Percentiles rank a stretch among this genome's conserved stretches.
Evolutionary conservation across 2,113 vertebrate species (phyloP).

Genomic region (Aegithalos caudatus): DNA sequence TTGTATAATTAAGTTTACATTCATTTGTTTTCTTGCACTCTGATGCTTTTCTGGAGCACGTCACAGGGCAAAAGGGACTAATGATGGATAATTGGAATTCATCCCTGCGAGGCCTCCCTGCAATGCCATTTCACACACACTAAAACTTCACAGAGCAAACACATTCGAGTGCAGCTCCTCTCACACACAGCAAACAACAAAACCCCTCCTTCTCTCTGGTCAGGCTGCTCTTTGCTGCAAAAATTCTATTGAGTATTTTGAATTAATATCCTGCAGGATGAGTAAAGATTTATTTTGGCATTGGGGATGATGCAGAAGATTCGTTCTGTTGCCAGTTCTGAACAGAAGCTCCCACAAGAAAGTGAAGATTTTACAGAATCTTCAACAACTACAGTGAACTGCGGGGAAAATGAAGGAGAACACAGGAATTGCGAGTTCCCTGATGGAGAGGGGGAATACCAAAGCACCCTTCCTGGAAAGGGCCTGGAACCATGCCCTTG

Average conservation of each 20-base stretch:
- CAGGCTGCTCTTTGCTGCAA: neutral
- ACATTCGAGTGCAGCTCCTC: neutral
- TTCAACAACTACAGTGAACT: neutral
- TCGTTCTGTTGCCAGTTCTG: neutral
- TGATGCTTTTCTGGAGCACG: conserved; percentile 3
- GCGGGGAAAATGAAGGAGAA: neutral
- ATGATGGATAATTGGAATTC: neutral
- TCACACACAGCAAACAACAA: neutral
- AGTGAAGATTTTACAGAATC: neutral
- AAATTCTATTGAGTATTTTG: neutral
- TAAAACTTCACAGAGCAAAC: neutral
- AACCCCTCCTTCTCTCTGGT: neutral
- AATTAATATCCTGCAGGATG: neutral
- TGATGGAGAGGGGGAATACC: neutral
- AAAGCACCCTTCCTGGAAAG: too few species aligned
- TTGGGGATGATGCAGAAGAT: neutral
- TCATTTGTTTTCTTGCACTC: conserved; percentile 26
- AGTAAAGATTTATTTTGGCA: neutral
- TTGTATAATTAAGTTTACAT: conserved; percentile 41
- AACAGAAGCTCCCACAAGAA: neutral
- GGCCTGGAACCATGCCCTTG: too few species aligned
- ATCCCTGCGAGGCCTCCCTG: neutral
- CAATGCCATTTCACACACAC: neutral
- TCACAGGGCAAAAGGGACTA: conserved; percentile 32
- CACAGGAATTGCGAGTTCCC: neutral